These are phyloP conservation scores for Crocidura indochinensis DNA, from an alignment of 2,797 vertebrate genomes.

Conservation along the genomic window DNA sequence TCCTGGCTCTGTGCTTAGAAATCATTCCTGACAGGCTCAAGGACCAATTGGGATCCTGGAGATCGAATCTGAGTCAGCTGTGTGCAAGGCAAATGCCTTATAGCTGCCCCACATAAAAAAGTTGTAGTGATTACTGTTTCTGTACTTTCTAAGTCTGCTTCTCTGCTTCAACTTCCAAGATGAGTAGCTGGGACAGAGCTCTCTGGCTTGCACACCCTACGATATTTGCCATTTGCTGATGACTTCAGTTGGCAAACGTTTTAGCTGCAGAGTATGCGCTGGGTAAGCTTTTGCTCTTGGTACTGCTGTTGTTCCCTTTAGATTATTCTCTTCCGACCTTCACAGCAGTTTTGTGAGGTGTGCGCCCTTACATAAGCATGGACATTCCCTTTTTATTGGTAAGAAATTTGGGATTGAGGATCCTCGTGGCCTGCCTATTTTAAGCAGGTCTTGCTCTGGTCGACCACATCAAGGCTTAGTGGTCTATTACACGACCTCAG, in stretches of 20 bases:
- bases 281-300: not conserved
- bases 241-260: not conserved
- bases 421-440: not conserved
- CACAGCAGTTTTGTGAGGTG: not conserved
- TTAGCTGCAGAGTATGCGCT: not conserved
- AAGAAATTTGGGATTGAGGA: not conserved
- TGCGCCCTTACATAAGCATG: not conserved
- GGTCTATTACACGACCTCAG: no score
- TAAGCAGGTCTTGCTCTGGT: not conserved
- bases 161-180: not conserved
- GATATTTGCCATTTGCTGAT: constrained; percentile 15
- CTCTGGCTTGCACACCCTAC: constrained; percentile 17
- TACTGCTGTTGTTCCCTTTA: not conserved
- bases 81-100: no score
- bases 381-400: not conserved
- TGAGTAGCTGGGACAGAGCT: not conserved
- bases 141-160: not conserved
- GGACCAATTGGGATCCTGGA: no score
- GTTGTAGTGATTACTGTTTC: not conserved
- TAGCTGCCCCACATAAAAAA: no score
- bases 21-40: no score
- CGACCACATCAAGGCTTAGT: not conserved
- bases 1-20: no score
- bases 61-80: no score
- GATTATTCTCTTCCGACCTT: not conserved